Percentiles rank a stretch among this genome's conserved stretches.
Evolutionary conservation across 1,140 invertebrate species (phyloP).

Genomic region (Penaeus vannamei): DNA sequence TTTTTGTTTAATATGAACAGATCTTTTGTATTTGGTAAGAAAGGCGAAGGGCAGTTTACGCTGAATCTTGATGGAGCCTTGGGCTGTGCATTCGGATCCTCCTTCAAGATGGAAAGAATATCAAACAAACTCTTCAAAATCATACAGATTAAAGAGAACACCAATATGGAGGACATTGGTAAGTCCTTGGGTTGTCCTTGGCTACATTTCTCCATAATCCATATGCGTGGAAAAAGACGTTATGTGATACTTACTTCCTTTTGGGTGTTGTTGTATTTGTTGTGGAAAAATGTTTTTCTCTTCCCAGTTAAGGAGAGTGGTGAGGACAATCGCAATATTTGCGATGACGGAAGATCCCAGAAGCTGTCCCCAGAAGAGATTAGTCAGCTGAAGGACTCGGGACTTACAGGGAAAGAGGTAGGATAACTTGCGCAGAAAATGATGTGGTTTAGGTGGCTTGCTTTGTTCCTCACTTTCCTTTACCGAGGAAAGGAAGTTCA

Average conservation of each 20-base stretch:
- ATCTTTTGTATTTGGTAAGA: slow-evolving; percentile 55
- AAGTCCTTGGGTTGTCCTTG: neutral
- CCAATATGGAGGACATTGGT: slow-evolving; percentile 50
- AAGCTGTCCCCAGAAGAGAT: slow-evolving; percentile 88
- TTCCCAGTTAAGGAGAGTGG: slow-evolving; percentile 73
- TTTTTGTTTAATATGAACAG: slow-evolving; percentile 23
- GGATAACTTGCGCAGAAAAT: neutral
- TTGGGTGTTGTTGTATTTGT: no score
- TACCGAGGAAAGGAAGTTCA: no score
- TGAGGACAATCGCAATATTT: slow-evolving; percentile 87
- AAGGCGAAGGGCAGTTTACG: slow-evolving; percentile 56
- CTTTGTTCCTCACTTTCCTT: no score
- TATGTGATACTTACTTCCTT: no score
- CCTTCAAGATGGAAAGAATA: slow-evolving; percentile 52
- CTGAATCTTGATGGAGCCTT: slow-evolving; percentile 52
- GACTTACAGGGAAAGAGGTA: slow-evolving; percentile 81
- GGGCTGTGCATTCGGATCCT: slow-evolving; percentile 39
- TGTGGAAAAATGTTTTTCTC: neutral
- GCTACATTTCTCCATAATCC: neutral
- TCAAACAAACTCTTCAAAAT: slow-evolving; percentile 53
- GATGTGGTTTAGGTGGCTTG: no score
- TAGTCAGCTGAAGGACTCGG: slow-evolving; percentile 80
- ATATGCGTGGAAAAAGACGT: neutral
- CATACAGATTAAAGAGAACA: slow-evolving; percentile 23
- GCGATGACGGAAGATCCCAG: slow-evolving; percentile 89